Conservation (phyloP, 2,888 invertebrate genomes). For the Lycophotia porphyrea region DNA sequence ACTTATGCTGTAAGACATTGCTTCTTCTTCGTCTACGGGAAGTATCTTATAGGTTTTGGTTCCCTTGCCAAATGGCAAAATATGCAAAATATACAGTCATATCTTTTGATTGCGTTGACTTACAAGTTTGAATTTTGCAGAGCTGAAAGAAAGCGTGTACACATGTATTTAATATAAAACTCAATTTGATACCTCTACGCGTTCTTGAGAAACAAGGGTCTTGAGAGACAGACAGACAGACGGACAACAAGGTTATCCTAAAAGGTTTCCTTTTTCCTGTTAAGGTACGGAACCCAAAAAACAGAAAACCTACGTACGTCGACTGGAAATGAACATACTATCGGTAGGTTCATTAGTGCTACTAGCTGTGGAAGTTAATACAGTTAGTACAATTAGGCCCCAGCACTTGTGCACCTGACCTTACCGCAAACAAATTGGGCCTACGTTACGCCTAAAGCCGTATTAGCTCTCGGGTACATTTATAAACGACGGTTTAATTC, state of each 20-base stretch:
- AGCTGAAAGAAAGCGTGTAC: not conserved
- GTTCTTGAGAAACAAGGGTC: not conserved
- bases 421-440: conserved; percentile 74
- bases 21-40: not conserved
- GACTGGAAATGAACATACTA: conserved; percentile 50
- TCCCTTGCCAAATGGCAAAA: not conserved
- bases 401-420: conserved; percentile 69
- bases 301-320: conserved; percentile 15
- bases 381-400: conserved; percentile 70
- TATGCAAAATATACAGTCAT: not conserved
- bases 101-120: not conserved
- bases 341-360: conserved; percentile 63
- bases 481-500: conserved; percentile 56
- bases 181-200: not conserved
- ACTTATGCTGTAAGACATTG: not conserved
- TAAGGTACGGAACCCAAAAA: not conserved
- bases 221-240: not conserved
- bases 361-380: conserved; percentile 71
- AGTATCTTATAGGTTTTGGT: not conserved
- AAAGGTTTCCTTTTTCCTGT: not conserved
- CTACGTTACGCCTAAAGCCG: conserved; percentile 58
- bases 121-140: not conserved
- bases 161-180: too few relatives aligned
- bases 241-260: not conserved
- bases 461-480: conserved; percentile 58